phyloP scores from a whole-genome alignment of 2,113 vertebrate species.

The Camelus bactrianus region DNA sequence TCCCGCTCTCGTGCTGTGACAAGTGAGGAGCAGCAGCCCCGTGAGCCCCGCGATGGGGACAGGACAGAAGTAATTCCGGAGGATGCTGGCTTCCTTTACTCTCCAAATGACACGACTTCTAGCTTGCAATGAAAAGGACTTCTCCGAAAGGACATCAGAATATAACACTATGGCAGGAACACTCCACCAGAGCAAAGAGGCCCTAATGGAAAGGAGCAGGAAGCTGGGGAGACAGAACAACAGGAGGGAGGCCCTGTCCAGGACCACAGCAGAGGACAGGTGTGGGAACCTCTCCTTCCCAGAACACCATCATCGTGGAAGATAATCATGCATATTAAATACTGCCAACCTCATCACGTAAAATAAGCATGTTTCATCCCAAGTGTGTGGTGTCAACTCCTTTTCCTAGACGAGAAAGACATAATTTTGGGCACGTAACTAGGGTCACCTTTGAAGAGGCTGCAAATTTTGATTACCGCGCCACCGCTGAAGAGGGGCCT shows the following conservation, averaged over 20 bases:
- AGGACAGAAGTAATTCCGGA: neutral
- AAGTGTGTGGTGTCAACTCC: no score
- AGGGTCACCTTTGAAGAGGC: neutral
- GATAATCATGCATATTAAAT: no score
- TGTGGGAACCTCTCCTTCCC: neutral
- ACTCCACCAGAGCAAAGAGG: no score
- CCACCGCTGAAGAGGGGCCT: neutral
- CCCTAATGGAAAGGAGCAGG: no score
- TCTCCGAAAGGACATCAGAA: neutral
- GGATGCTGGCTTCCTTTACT: neutral
- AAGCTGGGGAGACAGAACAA: neutral
- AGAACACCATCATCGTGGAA: neutral
- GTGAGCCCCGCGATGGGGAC: neutral
- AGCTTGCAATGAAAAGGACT: neutral
- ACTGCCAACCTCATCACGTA: neutral
- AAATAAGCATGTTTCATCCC: neutral
- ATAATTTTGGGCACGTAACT: neutral
- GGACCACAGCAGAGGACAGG: accelerated
- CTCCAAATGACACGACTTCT: neutral
- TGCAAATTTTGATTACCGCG: neutral
- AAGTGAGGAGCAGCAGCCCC: accelerated
- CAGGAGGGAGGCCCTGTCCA: accelerated
- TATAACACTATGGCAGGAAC: neutral
- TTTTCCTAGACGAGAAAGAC: neutral
- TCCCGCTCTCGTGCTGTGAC: accelerated